Conservation (phyloP, 2,113 vertebrate species). For the Coregonus clupeaformis region DNA sequence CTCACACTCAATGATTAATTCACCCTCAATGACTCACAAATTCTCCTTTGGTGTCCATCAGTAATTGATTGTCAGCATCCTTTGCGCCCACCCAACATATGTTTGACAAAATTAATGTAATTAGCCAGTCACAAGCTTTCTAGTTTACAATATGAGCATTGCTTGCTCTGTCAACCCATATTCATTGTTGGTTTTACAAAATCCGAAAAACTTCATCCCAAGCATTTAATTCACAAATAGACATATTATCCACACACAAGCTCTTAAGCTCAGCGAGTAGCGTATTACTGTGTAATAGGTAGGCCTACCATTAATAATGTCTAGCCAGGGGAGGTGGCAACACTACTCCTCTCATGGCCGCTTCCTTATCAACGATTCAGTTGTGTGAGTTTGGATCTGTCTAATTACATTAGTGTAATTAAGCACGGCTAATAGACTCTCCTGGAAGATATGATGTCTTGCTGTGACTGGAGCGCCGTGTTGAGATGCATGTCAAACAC, state of each 20-base stretch:
- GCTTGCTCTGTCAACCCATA: constrained; percentile 25
- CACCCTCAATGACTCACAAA: background rate
- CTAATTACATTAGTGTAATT: constrained; percentile 79
- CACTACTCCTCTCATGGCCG: constrained; percentile 45
- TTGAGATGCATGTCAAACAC: constrained; percentile 64
- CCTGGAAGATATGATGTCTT: constrained; percentile 63
- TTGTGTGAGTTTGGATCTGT: constrained; percentile 71
- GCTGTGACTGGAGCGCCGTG: constrained; percentile 49
- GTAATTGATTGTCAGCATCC: background rate
- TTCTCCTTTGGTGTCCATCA: background rate
- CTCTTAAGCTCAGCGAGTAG: constrained; percentile 15
- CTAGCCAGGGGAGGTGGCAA: constrained; percentile 56
- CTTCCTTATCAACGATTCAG: constrained; percentile 59
- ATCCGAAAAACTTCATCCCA: background rate
- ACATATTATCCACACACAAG: constrained; percentile 44
- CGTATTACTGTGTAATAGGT: constrained; percentile 51
- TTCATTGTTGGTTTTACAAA: background rate
- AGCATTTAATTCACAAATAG: constrained; percentile 26
- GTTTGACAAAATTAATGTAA: background rate
- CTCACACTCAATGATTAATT: background rate
- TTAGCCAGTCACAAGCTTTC: background rate
- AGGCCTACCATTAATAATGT: constrained; percentile 63
- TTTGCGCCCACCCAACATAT: background rate
- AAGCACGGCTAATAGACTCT: constrained; percentile 76
- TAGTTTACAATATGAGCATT: constrained; percentile 15